Evolutionary conservation across 2,888 invertebrate species (phyloP).

Genomic region (Melanophora roralis): DNA sequence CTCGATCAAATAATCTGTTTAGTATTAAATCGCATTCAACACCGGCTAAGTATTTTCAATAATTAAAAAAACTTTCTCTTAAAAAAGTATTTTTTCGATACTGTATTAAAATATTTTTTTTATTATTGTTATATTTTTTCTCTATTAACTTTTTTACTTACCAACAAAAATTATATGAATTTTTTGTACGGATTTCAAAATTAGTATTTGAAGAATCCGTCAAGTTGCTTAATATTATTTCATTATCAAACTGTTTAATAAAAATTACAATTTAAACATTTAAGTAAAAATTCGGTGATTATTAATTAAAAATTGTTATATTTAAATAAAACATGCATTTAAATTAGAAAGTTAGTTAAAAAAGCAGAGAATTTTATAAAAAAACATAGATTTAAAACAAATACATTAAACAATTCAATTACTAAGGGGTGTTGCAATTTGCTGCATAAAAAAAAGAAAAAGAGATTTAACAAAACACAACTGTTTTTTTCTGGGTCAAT

Average conservation of each 20-base stretch:
- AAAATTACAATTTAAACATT: no score
- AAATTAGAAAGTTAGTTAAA: conserved; percentile 3
- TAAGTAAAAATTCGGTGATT: no score
- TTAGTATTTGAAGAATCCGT: conserved; percentile 57
- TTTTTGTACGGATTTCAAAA: conserved; percentile 58
- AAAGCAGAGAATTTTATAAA: not conserved
- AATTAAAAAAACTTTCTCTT: no score
- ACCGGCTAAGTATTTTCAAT: no score
- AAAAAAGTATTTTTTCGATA: no score
- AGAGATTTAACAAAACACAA: no score
- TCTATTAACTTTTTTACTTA: conserved; percentile 33
- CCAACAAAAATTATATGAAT: conserved; percentile 45
- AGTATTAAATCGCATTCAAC: no score
- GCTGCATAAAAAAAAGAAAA: not conserved
- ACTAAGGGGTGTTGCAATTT: not conserved
- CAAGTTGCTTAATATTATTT: conserved; percentile 58
- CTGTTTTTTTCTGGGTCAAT: conserved; percentile 53
- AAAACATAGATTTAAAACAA: conserved; percentile 3
- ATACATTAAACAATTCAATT: not conserved
- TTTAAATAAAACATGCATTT: conserved; percentile 49
- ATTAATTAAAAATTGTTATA: not conserved
- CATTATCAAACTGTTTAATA: conserved; percentile 52
- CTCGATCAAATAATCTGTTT: no score
- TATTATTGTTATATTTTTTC: not conserved
- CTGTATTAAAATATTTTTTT: not conserved